Percentiles rank a stretch among this genome's conserved stretches.
Evolutionary conservation across 2,797 vertebrate genomes (phyloP).

Genomic region (Gallinago solitaria): DNA sequence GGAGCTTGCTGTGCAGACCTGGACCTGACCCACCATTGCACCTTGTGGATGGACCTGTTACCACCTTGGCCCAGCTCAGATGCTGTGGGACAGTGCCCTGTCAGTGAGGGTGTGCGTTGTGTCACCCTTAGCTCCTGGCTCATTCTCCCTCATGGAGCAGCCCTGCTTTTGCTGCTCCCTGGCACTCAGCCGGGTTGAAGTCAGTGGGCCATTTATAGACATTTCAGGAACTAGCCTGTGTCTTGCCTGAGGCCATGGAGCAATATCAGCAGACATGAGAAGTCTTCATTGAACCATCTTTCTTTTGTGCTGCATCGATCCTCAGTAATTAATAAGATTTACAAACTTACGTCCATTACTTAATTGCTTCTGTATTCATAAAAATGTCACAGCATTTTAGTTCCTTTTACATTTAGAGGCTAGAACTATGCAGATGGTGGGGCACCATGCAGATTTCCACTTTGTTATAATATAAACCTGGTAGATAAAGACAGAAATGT

Average conservation of each 20-base stretch:
- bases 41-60: neutral
- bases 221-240: neutral
- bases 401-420: neutral
- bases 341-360: neutral
- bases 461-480: neutral
- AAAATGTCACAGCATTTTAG: conserved; percentile 2
- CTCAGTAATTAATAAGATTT: conserved; percentile 19
- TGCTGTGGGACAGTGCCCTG: neutral
- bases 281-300: neutral
- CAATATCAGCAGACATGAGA: neutral
- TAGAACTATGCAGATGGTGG: neutral
- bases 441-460: neutral
- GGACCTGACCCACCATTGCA: neutral
- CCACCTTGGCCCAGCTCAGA: accelerated
- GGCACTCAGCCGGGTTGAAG: neutral
- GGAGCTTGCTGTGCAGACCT: neutral
- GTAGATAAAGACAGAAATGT: neutral
- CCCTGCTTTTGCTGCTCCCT: neutral
- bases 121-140: neutral
- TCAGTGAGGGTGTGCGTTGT: neutral
- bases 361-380: conserved; percentile 18
- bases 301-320: neutral
- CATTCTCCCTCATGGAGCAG: neutral
- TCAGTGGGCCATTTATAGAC: neutral
- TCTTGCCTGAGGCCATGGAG: neutral